Evolutionary conservation across 2,113 vertebrate genomes (phyloP).

Genomic region (Pedetes capensis): DNA sequence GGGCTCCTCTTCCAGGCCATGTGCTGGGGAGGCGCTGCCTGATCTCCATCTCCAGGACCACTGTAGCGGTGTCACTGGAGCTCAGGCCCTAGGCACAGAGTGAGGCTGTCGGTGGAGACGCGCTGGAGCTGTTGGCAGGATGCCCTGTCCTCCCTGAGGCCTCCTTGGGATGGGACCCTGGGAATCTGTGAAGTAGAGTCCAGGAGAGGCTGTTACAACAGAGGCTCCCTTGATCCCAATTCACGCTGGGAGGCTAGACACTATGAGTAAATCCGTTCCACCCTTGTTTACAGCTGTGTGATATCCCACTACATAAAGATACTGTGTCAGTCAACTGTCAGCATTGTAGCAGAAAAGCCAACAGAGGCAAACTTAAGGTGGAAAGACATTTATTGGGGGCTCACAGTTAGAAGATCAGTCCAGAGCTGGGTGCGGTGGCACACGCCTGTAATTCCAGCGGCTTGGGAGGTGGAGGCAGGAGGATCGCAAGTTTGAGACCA

Average conservation of each 20-base stretch:
- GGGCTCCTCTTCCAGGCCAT: neutral
- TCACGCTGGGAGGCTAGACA: neutral
- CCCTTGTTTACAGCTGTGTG: rapidly evolving
- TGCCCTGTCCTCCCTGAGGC: neutral
- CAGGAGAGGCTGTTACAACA: neutral
- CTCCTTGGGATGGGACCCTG: rapidly evolving
- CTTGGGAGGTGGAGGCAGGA: too few species aligned
- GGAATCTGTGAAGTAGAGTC: neutral
- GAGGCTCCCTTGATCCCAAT: neutral
- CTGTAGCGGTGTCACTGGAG: rapidly evolving
- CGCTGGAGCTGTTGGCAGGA: rapidly evolving
- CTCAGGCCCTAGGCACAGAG: rapidly evolving
- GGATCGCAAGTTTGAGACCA: too few species aligned
- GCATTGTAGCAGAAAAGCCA: too few species aligned
- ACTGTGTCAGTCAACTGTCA: too few species aligned
- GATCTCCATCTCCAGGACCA: neutral
- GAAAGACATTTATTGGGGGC: too few species aligned
- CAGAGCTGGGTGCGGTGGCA: too few species aligned
- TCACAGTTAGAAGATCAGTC: too few species aligned
- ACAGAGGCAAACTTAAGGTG: too few species aligned
- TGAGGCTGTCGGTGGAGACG: rapidly evolving
- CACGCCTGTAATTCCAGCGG: too few species aligned
- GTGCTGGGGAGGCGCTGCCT: neutral
- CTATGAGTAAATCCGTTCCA: rapidly evolving
- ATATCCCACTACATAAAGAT: rapidly evolving